Percentiles rank a stretch among this genome's conserved stretches.
Evolutionary conservation across 2,797 vertebrate genomes (phyloP).

Genomic region (Dallia pectoralis): DNA sequence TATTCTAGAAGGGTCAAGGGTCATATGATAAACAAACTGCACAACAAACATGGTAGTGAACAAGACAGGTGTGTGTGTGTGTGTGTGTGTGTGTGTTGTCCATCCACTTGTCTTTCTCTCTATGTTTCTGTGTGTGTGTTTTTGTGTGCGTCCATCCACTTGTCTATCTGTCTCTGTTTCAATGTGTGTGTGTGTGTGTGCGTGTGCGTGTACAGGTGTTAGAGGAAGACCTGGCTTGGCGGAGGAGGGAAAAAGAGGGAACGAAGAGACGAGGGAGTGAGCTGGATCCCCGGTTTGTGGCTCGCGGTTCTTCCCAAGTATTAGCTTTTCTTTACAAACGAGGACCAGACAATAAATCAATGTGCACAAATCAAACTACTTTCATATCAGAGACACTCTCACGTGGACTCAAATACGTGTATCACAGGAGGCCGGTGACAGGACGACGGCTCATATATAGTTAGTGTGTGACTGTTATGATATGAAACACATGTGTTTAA

Average conservation of each 20-base stretch:
- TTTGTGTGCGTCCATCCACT: neutral
- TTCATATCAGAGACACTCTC: neutral
- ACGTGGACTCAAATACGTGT: neutral
- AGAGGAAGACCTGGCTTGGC: conserved; percentile 63
- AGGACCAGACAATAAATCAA: neutral
- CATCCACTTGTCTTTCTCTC: too few relatives aligned
- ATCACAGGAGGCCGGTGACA: neutral
- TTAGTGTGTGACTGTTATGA: neutral
- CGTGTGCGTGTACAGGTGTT: conserved; percentile 53
- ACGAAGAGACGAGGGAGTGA: conserved; percentile 11
- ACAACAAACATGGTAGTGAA: too few relatives aligned
- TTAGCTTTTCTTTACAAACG: conserved; percentile 9
- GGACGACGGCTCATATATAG: neutral
- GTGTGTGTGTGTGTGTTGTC: neutral
- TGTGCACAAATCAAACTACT: neutral
- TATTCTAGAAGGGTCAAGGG: neutral
- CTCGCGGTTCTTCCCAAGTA: conserved; percentile 13
- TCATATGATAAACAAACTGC: too few relatives aligned
- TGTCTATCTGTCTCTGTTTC: neutral
- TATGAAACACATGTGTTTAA: too few relatives aligned
- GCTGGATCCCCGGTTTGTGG: conserved; percentile 8
- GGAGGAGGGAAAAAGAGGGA: conserved; percentile 40
- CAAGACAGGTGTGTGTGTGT: neutral
- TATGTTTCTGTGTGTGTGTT: neutral
- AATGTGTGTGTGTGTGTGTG: neutral